Conservation (phyloP, 2,888 invertebrate genomes). For the Sarcophaga subvicina region DNA sequence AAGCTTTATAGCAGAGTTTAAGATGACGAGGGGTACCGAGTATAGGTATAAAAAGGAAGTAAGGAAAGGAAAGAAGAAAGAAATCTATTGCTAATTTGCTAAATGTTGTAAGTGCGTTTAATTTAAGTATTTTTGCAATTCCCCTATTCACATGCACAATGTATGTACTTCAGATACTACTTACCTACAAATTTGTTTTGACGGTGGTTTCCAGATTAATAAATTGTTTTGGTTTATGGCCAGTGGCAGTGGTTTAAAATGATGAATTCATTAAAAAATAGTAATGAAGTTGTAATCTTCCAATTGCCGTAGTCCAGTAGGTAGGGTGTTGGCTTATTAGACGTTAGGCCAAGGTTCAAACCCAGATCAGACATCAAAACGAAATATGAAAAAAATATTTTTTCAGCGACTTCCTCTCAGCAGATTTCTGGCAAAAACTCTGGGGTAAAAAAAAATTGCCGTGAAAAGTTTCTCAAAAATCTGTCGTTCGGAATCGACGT, state of each 20-base stretch:
- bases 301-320: too few relatives aligned
- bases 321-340: too few relatives aligned
- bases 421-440: too few relatives aligned
- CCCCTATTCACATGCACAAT: neutral
- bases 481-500: too few relatives aligned
- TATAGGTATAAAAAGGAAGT: neutral
- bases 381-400: too few relatives aligned
- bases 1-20: neutral
- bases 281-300: neutral
- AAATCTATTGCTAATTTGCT: constrained; percentile 55
- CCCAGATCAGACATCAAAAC: too few relatives aligned
- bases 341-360: too few relatives aligned
- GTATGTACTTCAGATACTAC: constrained; percentile 36
- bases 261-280: neutral
- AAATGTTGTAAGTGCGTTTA: constrained; percentile 40
- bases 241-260: neutral
- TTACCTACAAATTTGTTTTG: constrained; percentile 55
- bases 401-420: too few relatives aligned
- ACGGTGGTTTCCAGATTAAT: constrained; percentile 11
- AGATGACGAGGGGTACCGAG: neutral
- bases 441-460: too few relatives aligned
- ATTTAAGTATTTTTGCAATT: constrained; percentile 42
- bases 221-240: constrained; percentile 10
- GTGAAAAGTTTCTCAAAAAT: too few relatives aligned
- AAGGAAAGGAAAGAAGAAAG: neutral